Conservation (phyloP, 2,888 invertebrate genomes). For the Norana najaformis region DNA sequence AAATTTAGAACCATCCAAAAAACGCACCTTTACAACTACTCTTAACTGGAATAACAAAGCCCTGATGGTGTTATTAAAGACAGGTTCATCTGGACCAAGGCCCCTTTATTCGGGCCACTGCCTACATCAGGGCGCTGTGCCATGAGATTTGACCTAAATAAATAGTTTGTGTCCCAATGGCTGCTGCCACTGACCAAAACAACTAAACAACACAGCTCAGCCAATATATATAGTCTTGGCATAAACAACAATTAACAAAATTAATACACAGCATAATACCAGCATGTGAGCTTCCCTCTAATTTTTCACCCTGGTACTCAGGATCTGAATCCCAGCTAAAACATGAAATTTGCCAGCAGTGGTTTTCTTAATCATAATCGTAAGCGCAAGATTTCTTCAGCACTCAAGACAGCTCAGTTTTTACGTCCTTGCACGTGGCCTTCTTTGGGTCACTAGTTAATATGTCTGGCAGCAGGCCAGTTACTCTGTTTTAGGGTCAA, state of each 20-base stretch:
- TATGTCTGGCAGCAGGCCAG: too few relatives aligned
- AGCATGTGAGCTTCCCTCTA: background rate
- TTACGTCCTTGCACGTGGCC: too few relatives aligned
- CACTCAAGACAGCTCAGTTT: too few relatives aligned
- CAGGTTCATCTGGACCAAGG: background rate
- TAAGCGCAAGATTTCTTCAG: too few relatives aligned
- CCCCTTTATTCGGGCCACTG: background rate
- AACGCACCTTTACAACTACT: too few relatives aligned
- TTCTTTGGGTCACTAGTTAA: too few relatives aligned
- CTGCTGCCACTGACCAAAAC: conserved; percentile 6
- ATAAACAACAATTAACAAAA: background rate
- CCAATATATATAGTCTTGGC: too few relatives aligned
- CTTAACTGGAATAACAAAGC: background rate
- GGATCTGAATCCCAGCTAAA: background rate
- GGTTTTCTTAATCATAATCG: too few relatives aligned
- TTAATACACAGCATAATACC: background rate
- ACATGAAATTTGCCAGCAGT: too few relatives aligned
- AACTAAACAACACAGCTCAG: background rate
- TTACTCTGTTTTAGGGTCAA: too few relatives aligned
- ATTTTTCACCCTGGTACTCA: background rate
- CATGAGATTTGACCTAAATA: background rate
- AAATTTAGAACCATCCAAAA: background rate
- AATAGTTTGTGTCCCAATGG: background rate
- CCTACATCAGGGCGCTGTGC: conserved; percentile 1
- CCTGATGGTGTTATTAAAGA: background rate